A percentile compares a stretch with the other conserved stretches of the same genome.
These are phyloP conservation scores for Desmodus rotundus DNA, from an alignment of 2,113 vertebrate genomes.

Conservation along the genomic window DNA sequence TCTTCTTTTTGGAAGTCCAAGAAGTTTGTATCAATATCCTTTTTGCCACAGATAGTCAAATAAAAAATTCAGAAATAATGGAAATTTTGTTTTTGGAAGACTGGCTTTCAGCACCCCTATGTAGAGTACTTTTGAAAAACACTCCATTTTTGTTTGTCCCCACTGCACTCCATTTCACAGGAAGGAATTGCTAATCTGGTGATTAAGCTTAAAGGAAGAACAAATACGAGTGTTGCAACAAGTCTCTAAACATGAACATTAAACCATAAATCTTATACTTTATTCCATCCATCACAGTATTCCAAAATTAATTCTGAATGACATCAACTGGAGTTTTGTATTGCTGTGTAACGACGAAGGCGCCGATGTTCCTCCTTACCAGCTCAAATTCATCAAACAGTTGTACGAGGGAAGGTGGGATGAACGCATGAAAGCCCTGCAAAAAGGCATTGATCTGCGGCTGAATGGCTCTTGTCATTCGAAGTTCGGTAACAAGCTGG, in stretches of 20 bases:
- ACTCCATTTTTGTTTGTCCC: neutral
- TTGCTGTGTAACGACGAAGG: neutral
- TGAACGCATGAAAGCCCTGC: conserved; percentile 98
- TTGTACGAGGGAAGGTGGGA: conserved; percentile 95
- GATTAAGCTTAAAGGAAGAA: neutral
- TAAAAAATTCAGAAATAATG: neutral
- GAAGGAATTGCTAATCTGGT: neutral
- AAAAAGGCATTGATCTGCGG: conserved; percentile 98
- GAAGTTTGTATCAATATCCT: neutral
- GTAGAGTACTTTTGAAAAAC: neutral
- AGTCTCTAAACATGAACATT: neutral
- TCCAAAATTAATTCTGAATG: conserved; percentile 28
- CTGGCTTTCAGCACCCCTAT: neutral
- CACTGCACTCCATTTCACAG: neutral
- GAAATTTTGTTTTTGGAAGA: neutral
- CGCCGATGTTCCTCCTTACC: conserved; percentile 82
- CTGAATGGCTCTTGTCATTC: conserved; percentile 99
- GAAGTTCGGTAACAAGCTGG: conserved; percentile 97
- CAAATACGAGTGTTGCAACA: neutral
- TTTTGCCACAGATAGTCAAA: neutral
- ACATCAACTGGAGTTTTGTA: neutral
- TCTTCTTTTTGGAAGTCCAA: neutral
- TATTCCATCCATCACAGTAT: neutral
- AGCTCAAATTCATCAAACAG: conserved; percentile 98
- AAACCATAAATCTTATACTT: neutral